These are phyloP conservation scores for Channa maculata DNA, from an alignment of 2,113 vertebrate genomes.

Conservation along the genomic window DNA sequence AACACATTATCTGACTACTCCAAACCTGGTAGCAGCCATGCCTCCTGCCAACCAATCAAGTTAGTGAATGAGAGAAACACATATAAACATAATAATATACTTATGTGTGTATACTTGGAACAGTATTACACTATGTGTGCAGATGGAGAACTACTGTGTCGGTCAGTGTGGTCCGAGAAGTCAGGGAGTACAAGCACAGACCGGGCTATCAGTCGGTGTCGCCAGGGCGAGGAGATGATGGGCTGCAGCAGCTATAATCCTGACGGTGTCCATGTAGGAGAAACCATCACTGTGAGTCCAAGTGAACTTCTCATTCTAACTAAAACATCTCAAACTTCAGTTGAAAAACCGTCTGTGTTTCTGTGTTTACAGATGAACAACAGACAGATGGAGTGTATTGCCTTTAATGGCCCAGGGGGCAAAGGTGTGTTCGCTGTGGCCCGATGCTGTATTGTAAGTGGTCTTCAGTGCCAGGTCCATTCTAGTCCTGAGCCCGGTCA, in stretches of 20 bases:
- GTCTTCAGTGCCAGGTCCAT: conserved; percentile 75
- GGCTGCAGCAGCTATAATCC: conserved; percentile 84
- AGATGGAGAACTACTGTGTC: conserved; percentile 85
- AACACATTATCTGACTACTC: conserved; percentile 82
- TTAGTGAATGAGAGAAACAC: conserved; percentile 13
- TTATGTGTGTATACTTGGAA: neutral
- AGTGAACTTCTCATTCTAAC: too few species aligned
- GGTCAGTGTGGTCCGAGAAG: conserved; percentile 88
- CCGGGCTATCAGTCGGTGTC: conserved; percentile 75
- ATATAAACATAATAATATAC: neutral
- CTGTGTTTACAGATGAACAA: conserved; percentile 71
- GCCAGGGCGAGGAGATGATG: conserved; percentile 84
- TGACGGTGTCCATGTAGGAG: conserved; percentile 76
- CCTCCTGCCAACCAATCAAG: conserved; percentile 52
- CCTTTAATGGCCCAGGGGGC: conserved; percentile 70
- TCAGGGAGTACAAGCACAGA: conserved; percentile 68
- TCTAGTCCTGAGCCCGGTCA: conserved; percentile 29
- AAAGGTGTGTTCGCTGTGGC: conserved; percentile 85
- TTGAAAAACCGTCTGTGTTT: neutral
- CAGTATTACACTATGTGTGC: conserved; percentile 5
- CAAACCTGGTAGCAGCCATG: conserved; percentile 84
- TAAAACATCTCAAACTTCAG: too few species aligned
- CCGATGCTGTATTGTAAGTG: conserved; percentile 85
- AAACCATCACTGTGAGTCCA: conserved; percentile 83
- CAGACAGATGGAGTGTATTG: conserved; percentile 82